Conservation (phyloP, 2,888 invertebrate genomes). For the Eupsilia transversa region DNA sequence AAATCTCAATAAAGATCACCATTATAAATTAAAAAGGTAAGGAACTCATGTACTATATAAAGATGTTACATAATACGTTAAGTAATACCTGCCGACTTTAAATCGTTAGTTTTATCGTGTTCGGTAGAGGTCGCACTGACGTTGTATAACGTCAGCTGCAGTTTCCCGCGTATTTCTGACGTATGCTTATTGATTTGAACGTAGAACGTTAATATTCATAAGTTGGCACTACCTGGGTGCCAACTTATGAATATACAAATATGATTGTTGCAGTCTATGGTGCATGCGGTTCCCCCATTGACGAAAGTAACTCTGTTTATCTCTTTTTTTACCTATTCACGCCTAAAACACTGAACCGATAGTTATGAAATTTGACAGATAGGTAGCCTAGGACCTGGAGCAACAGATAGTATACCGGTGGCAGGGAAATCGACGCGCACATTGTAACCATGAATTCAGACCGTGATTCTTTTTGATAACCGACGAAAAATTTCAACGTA, state of each 20-base stretch:
- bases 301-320: background rate
- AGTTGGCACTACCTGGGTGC: too few species aligned
- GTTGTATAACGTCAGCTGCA: conserved; percentile 27
- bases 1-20: background rate
- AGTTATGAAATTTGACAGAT: background rate
- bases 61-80: background rate
- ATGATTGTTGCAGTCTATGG: background rate
- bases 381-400: background rate
- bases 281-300: background rate
- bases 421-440: too few species aligned
- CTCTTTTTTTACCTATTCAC: background rate
- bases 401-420: too few species aligned
- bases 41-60: conserved; percentile 10
- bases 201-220: too few species aligned
- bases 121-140: conserved; percentile 23
- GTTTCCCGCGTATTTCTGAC: conserved; percentile 39
- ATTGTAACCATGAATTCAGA: too few species aligned
- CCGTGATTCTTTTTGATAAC: too few species aligned
- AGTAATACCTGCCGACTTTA: background rate
- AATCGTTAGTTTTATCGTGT: conserved; percentile 1
- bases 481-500: too few species aligned
- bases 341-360: background rate
- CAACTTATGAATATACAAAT: conserved; percentile 13
- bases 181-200: conserved; percentile 18
- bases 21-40: background rate